Base-by-base conservation (phyloP, 2,797 vertebrate genomes). In the Enteromius afrohamiltoni region DNA sequence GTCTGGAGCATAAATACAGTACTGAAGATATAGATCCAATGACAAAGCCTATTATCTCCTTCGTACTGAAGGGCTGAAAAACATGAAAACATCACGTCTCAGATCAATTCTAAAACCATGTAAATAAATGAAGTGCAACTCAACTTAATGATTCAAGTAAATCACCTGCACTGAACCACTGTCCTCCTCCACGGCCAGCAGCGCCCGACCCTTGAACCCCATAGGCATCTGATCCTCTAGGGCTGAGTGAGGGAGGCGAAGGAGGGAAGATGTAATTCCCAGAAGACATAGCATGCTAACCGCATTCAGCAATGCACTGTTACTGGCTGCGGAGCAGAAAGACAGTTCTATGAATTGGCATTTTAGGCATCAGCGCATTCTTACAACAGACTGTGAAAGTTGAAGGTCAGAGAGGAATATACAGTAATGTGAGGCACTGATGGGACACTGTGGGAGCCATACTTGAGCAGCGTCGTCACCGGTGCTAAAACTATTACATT, bases 11-110 rank as follows among this genome's bases (percentile, higher is more conserved):
- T 81, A 99, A 94, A 91, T 99, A 99, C 3, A 99, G 94, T 77
- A 97, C 60, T 0, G 97, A 97, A 1, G 98, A 98, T 79, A 97
- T 0, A 0, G 97, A 98, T 49, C 98, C 98, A 0, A 99, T 93
- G 51, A 90, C 55, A 23, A 98, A 97, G 16, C 98, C 98, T 0
- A 97, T 42, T 16, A 98, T 96, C 86, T 98, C 96, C 51, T 92
- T 94, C 34, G 90, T 87, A 49, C 88, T 95, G 89, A 98, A 97
- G 19, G 93, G 88, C 98, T 99, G 91, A 53, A 85, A 79, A 90
- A 37, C 88, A 26, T 60, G 37, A 85, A 79, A 90, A 65, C 10
- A 77, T 37, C 6, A 45, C 10, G 29, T 21, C 6, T 6, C 23
- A 55, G 19, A 55, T 5, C 19, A 69, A 19, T 53, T 21, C 23